Conservation (phyloP, 2,888 invertebrate genomes). For the Mesorhabditis belari region DNA sequence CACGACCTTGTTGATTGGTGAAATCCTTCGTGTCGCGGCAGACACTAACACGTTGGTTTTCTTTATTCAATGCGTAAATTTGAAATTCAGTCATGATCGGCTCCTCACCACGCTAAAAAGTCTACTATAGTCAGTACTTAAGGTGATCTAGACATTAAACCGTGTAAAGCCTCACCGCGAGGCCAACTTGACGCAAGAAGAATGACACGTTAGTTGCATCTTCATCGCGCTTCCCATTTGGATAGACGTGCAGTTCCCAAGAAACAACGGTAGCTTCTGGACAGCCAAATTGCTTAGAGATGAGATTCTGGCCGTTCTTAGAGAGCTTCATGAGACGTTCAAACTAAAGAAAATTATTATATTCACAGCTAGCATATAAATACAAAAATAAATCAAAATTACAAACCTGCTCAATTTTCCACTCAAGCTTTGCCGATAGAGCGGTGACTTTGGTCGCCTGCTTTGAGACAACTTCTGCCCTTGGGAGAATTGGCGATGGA, state of each 20-base stretch:
- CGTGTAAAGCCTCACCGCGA: slow-evolving; percentile 13
- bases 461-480: slow-evolving; percentile 36
- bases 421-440: slow-evolving; percentile 43
- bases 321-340: slow-evolving; percentile 48
- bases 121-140: neutral
- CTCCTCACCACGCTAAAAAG: slow-evolving; percentile 42
- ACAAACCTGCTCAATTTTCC: slow-evolving; percentile 46
- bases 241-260: slow-evolving; percentile 51
- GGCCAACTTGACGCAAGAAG: slow-evolving; percentile 46
- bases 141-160: slow-evolving; percentile 1
- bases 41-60: slow-evolving; percentile 36
- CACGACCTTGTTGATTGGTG: slow-evolving; percentile 50
- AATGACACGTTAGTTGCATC: slow-evolving; percentile 47
- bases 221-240: slow-evolving; percentile 51
- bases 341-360: slow-evolving; percentile 30
- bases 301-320: slow-evolving; percentile 45
- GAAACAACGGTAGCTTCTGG: slow-evolving; percentile 39
- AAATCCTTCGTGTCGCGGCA: slow-evolving; percentile 51
- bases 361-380: neutral
- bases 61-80: slow-evolving; percentile 43
- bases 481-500: slow-evolving; percentile 21
- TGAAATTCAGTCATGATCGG: slow-evolving; percentile 52
- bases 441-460: slow-evolving; percentile 44
- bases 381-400: neutral
- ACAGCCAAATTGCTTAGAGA: slow-evolving; percentile 40